Evolutionary conservation across 2,888 invertebrate species (phyloP), one percentile per base, ranked within the genome.

Genomic region (Agonopterix heracliana): DNA sequence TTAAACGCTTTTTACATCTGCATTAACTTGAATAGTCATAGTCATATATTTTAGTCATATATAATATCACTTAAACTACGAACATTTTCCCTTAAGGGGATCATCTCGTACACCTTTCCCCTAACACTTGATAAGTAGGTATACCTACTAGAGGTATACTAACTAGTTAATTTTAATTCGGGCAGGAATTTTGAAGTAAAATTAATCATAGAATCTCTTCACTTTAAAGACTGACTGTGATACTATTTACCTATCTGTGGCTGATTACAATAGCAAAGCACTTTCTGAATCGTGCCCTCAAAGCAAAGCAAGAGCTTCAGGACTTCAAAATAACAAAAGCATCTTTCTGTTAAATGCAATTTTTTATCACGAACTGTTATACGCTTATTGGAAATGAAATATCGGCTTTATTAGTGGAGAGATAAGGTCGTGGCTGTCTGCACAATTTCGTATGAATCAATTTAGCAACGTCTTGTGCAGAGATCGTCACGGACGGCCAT

Each of bases 401-500:
- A 9, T 17, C 11, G 41, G 12, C 41, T n/a, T 12, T 41, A 11
- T n/a, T 38, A 38, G 26, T 7, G 26, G 5, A 26, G 1, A 26
- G 38, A 38, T 38, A n/a, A 38, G 7, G 26, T 41, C 41, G 41
- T 41, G 12, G 10, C 13, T 41, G 11, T 9, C 11, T 13, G 41
- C 12, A 11, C 7, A 12, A 13, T 17, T 11, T 44, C 11, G 41
- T 34, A 40, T 50, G 26, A 41, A 44, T 51, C 34, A 42, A 48
- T 45, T 48, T 41, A 34, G 49, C 45, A 49, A 49, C 14, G 36
- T 48, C 45, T 45, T 17, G 46, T 41, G 12, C 45, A 44, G 50
- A 49, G 34, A 45, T 45, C 42, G 55, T 52, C 54, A 55, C 54
- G 55, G 55, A 45, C 36, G 12, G 46, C 11, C 40, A 44, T 54